Evolutionary conservation across 1,140 invertebrate genomes (phyloP), one percentile per base, ranked within the genome.

Genomic region (Sminthurides bifidus): DNA sequence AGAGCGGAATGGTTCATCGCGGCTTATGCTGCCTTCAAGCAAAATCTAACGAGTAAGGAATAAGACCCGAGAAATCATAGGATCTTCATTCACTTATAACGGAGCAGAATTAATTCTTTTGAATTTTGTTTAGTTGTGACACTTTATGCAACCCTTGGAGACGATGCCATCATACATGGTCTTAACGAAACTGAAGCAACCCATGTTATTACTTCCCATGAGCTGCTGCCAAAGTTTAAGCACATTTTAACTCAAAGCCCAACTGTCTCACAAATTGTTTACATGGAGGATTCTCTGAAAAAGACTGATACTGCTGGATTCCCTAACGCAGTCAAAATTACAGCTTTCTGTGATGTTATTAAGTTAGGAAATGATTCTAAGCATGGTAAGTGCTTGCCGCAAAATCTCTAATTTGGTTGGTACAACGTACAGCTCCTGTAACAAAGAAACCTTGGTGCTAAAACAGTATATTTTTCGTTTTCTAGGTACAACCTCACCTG

Each of bases 1-100:
- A 76, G 93, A 60, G 85, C 85, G 23, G 93, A 98, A 75, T 99
- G 94, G 93, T 84, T 98, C 80, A 81, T 96, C 33, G 84, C 90
- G 87, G 92, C 4, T 85, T 95, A 67, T 88, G 88, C 41, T 86
- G 89, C 69, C 93, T 54, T 97, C 71, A 92, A 88, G 67, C 87
- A 88, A 70, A 91, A 87, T 69, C 83, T 91, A 69, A 81, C 87
- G 62, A 76, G 85, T 86, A 64, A 68, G 67, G 41, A 44, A 50
- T 29, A 38, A 51, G 30, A 0, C 24, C 33, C 24, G 17, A 52
- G 33, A 50, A 40, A n/a, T 30, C 30, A n/a, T 52, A n/a, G n/a
- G n/a, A n/a, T n/a, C n/a, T n/a, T 21, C 14, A 40, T 31, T 40
- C 24, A 15, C 45, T 44, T 29, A 37, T n/a, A 26, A 17, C 48